phyloP scores from a whole-genome alignment of 1,140 invertebrate species.

The Temnothorax longispinosus region DNA sequence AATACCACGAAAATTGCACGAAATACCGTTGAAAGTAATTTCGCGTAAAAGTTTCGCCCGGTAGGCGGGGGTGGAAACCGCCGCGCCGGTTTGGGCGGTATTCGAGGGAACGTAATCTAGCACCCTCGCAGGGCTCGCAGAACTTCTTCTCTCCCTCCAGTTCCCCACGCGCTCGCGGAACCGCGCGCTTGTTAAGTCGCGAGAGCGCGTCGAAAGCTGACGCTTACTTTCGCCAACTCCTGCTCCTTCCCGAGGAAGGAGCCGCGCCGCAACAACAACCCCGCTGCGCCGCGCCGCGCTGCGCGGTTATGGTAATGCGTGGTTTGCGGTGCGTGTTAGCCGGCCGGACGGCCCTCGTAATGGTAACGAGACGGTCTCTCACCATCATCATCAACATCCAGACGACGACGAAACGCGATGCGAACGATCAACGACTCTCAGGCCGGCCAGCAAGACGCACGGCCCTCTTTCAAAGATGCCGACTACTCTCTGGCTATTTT shows the following conservation, averaged over 20 bases:
- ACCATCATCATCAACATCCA: slow-evolving; percentile 80
- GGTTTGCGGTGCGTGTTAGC: slow-evolving; percentile 75
- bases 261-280: slow-evolving; percentile 16
- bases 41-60: neutral
- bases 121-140: neutral
- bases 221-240: slow-evolving; percentile 49
- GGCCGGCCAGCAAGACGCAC: slow-evolving; percentile 47
- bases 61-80: slow-evolving; percentile 41
- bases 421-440: slow-evolving; percentile 75
- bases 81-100: slow-evolving; percentile 33
- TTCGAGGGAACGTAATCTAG: slow-evolving; percentile 39
- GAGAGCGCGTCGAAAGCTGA: slow-evolving; percentile 52
- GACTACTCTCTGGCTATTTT: slow-evolving; percentile 72
- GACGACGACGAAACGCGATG: slow-evolving; percentile 76
- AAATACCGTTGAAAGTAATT: neutral
- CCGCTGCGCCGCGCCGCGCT: slow-evolving; percentile 37
- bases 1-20: neutral
- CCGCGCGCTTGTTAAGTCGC: slow-evolving; percentile 39
- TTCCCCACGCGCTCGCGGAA: neutral
- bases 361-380: slow-evolving; percentile 78
- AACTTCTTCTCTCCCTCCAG: too few relatives aligned
- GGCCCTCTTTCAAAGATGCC: slow-evolving; percentile 74
- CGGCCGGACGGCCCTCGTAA: slow-evolving; percentile 73
- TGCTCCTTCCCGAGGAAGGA: slow-evolving; percentile 44
- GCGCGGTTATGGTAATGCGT: slow-evolving; percentile 75